phyloP scores from a whole-genome alignment of 2,113 vertebrate species.

The Solea solea region DNA sequence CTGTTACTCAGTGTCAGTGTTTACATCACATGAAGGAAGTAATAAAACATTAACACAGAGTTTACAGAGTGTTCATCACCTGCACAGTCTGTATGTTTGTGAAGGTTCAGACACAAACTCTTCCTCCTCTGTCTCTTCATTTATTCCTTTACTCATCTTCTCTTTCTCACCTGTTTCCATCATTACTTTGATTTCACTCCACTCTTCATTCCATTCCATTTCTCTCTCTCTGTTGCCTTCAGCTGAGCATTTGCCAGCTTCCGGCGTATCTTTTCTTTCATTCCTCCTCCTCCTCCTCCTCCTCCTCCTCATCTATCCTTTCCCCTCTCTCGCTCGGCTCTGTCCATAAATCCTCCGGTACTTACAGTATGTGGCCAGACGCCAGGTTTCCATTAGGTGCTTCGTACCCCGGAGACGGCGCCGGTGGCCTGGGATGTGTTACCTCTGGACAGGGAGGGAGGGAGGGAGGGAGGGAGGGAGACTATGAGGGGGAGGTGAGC shows the following conservation, averaged over 20 bases:
- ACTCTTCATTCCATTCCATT: conserved; percentile 45
- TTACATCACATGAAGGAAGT: no score
- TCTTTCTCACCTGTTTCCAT: conserved; percentile 21
- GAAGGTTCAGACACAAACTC: neutral
- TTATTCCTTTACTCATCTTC: neutral
- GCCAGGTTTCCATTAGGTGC: conserved; percentile 79
- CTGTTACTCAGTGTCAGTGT: no score
- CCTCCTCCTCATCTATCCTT: conserved; percentile 1
- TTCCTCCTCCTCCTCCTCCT: conserved; percentile 8
- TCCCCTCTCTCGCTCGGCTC: conserved; percentile 23
- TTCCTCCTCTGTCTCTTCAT: neutral
- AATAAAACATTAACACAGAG: no score
- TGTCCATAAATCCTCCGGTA: conserved; percentile 74
- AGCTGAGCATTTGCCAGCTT: conserved; percentile 35
- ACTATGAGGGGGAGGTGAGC: neutral
- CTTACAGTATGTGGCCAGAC: conserved; percentile 75
- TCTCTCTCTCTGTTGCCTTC: conserved; percentile 15
- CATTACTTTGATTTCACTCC: conserved; percentile 29
- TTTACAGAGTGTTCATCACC: no score
- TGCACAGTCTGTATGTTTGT: no score
- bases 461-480: neutral
- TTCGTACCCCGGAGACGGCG: conserved; percentile 72
- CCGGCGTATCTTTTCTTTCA: conserved; percentile 36
- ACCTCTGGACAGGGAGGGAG: conserved; percentile 57
- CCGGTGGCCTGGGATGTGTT: conserved; percentile 76